These are phyloP conservation scores for Aleadryas rufinucha DNA, from an alignment of 2,113 vertebrate genomes.

Conservation along the genomic window DNA sequence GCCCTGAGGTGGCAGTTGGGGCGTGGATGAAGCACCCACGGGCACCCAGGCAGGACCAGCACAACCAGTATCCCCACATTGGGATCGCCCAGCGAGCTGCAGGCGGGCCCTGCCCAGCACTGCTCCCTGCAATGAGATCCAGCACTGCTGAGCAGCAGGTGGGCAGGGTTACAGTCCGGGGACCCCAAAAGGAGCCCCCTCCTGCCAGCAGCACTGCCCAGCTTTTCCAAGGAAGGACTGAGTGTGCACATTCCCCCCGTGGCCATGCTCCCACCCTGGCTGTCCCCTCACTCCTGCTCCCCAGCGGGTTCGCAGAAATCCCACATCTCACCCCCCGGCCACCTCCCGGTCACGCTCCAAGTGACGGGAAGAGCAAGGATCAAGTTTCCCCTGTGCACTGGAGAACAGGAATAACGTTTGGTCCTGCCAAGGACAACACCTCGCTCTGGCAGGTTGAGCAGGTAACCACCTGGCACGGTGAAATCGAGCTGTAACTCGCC, in stretches of 20 bases:
- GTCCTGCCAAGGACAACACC: background rate
- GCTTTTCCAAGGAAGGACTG: background rate
- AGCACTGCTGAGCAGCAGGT: background rate
- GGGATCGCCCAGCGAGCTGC: background rate
- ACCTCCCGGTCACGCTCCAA: background rate
- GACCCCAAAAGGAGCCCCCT: background rate
- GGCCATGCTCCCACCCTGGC: fast-evolving
- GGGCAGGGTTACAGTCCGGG: background rate
- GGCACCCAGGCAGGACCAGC: background rate
- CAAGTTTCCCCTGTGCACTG: background rate
- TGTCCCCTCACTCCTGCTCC: background rate
- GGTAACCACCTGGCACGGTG: background rate
- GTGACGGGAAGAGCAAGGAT: background rate
- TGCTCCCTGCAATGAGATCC: background rate
- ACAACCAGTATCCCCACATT: background rate
- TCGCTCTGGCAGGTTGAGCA: background rate
- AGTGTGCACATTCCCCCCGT: background rate
- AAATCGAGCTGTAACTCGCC: background rate
- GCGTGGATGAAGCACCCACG: fast-evolving
- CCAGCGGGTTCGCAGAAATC: background rate
- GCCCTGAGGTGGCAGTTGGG: background rate
- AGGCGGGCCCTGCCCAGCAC: background rate
- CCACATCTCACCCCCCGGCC: background rate
- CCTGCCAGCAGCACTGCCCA: background rate
- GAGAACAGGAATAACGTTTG: background rate